These are phyloP conservation scores for Agriopis marginaria DNA, from an alignment of 2,888 invertebrate species.

Conservation along the genomic window DNA sequence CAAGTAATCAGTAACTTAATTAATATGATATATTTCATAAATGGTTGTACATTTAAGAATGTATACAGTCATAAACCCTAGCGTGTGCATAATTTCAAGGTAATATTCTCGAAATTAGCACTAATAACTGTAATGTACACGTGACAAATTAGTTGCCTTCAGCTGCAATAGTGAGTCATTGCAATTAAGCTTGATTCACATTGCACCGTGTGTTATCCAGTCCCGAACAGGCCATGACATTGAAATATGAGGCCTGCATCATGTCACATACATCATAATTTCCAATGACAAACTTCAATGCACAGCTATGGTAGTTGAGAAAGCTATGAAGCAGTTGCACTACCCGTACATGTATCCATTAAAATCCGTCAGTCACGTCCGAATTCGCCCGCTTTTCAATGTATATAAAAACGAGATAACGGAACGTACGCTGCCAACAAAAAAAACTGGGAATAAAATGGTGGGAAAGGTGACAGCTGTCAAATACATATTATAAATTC, in stretches of 20 bases:
- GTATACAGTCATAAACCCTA: not conserved
- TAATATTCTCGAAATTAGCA: slow-evolving; percentile 25
- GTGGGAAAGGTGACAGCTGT: too few relatives aligned
- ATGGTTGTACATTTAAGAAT: slow-evolving; percentile 1
- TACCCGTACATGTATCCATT: too few relatives aligned
- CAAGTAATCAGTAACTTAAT: slow-evolving; percentile 1
- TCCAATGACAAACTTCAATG: not conserved
- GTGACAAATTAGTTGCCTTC: slow-evolving; percentile 30
- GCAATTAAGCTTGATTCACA: slow-evolving; percentile 8
- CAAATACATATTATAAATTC: too few relatives aligned
- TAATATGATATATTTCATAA: slow-evolving; percentile 5
- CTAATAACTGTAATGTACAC: slow-evolving; percentile 30
- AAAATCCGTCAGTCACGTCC: too few relatives aligned
- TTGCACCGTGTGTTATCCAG: not conserved
- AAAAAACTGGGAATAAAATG: too few relatives aligned
- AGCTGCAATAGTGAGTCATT: slow-evolving; percentile 26
- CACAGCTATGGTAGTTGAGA: too few relatives aligned
- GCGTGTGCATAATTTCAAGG: slow-evolving; percentile 14
- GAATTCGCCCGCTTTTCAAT: too few relatives aligned
- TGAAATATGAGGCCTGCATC: too few relatives aligned
- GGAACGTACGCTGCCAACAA: too few relatives aligned
- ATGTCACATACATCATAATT: not conserved
- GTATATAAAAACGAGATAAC: too few relatives aligned
- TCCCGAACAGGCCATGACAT: too few relatives aligned
- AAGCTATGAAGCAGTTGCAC: too few relatives aligned